Evolutionary conservation across 2,888 invertebrate genomes (phyloP), one percentile per base, ranked within the genome.

Genomic region (Rhagonycha lutea): DNA sequence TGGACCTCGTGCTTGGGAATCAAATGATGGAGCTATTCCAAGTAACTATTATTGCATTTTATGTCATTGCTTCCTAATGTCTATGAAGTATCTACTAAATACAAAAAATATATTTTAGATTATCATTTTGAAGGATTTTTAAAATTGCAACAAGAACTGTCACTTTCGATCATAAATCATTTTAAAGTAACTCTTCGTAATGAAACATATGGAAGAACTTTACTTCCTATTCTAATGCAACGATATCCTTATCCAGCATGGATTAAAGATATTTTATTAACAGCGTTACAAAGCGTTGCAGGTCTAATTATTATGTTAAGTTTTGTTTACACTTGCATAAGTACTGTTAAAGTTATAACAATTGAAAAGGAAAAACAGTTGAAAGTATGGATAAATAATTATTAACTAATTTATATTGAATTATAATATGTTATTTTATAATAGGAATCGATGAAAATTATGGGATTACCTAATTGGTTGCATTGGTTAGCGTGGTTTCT

Each of bases 391-490:
- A 69, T 11, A 67, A 7, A 65, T 61, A 2, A 47, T n/a, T n/a
- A n/a, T 47, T 8, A n/a, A n/a, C n/a, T 47, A 65, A 1, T 65
- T 18, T 65, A 65, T 65, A 4, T 23, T 12, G 12, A 26, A 65
- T 24, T 65, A 14, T 14, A 12, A 61, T 24, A 12, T 24, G 3
- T 65, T 24, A 14, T 32, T 14, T n/a, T n/a, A n/a, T 70, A 68
- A 76, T 87, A 96, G 93, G 96, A 96, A 90, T 93, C 94, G 0
- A 95, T 96, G 95, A 95, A 95, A 89, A 94, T 96, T 85, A 96
- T 96, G 96, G 96, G 96, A 0, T 87, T 96, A 5, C 91, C 92
- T 7, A 93, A 92, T 80, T 95, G 94, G 94, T 86, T 96, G 69
- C 95, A 96, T 84, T 96, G 96, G 96, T 87, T 90, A 0, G 95